phyloP scores from a whole-genome alignment of 2,797 vertebrate genomes.

The Syngnathus acus region DNA sequence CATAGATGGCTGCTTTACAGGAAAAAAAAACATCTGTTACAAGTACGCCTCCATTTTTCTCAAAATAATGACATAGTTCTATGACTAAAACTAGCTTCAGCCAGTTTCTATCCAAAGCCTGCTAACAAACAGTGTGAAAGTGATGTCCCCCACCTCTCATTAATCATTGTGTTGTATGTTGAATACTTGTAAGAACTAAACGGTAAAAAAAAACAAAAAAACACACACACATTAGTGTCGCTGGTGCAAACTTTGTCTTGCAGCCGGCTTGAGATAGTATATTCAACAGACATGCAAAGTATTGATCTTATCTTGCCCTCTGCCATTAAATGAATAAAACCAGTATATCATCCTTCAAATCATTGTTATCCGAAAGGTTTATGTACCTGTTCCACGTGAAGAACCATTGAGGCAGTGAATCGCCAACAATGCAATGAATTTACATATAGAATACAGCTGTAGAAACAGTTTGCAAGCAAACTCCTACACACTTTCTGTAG shows the following conservation, averaged over 20 bases:
- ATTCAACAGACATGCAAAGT: not conserved
- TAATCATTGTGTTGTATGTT: not conserved
- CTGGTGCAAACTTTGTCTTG: conserved; percentile 4
- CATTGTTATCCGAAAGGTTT: not conserved
- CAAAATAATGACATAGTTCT: not conserved
- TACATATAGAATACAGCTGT: conserved; percentile 10
- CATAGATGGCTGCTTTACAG: too few species aligned
- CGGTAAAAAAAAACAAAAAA: not conserved
- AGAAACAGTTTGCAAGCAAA: conserved; percentile 16
- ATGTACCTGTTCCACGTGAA: not conserved
- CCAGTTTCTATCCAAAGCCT: not conserved
- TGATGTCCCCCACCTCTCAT: not conserved
- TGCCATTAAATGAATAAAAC: conserved; percentile 5
- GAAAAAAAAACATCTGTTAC: too few species aligned
- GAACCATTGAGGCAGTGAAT: conserved; percentile 3
- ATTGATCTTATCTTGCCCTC: not conserved
- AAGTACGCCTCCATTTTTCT: too few species aligned
- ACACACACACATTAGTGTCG: not conserved
- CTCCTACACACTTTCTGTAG: conserved; percentile 20
- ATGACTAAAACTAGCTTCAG: not conserved
- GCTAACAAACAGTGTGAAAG: not conserved
- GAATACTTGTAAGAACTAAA: not conserved
- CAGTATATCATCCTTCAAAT: conserved; percentile 2
- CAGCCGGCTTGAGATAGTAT: not conserved
- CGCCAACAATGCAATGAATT: conserved; percentile 14